phyloP scores from a whole-genome alignment of 2,113 vertebrate genomes.

The Gavialis gangeticus region DNA sequence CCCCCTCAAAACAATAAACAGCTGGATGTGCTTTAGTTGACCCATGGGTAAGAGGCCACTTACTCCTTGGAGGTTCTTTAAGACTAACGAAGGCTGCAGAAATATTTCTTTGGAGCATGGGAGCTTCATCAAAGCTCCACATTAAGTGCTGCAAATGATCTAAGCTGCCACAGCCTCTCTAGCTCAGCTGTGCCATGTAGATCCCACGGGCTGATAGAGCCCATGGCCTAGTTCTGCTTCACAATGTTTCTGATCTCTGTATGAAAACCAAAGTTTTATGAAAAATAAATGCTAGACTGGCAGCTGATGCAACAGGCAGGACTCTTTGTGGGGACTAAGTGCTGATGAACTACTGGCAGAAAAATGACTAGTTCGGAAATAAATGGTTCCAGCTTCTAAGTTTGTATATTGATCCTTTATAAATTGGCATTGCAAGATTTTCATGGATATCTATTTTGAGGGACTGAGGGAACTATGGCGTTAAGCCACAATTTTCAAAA shows the following conservation, averaged over 20 bases:
- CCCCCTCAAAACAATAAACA: neutral
- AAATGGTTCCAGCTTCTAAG: slow-evolving; percentile 26
- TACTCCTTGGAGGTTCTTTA: neutral
- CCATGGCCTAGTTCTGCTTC: slow-evolving; percentile 47
- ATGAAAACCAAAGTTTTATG: slow-evolving; percentile 46
- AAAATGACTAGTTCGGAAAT: slow-evolving; percentile 65
- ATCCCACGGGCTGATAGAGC: slow-evolving; percentile 37
- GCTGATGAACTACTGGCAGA: slow-evolving; percentile 66
- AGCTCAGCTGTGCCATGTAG: slow-evolving; percentile 34
- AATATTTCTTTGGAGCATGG: fast-evolving
- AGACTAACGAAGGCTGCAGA: neutral
- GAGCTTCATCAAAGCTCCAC: neutral
- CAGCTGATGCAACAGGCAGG: slow-evolving; percentile 55
- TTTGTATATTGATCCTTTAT: slow-evolving; percentile 60
- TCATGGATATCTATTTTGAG: slow-evolving; percentile 36
- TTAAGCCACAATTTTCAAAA: slow-evolving; percentile 10
- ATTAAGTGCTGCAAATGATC: neutral
- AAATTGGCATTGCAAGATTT: slow-evolving; percentile 8
- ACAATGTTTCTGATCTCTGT: slow-evolving; percentile 38
- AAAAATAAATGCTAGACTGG: slow-evolving; percentile 65
- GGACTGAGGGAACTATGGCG: neutral
- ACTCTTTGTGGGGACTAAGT: slow-evolving; percentile 68
- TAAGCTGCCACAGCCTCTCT: slow-evolving; percentile 28
- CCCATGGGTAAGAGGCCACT: neutral
- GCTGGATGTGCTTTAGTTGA: neutral